Percentiles rank a stretch among this genome's conserved stretches.
Conservation (phyloP, 2,888 invertebrate species). For the Apoda limacodes region DNA sequence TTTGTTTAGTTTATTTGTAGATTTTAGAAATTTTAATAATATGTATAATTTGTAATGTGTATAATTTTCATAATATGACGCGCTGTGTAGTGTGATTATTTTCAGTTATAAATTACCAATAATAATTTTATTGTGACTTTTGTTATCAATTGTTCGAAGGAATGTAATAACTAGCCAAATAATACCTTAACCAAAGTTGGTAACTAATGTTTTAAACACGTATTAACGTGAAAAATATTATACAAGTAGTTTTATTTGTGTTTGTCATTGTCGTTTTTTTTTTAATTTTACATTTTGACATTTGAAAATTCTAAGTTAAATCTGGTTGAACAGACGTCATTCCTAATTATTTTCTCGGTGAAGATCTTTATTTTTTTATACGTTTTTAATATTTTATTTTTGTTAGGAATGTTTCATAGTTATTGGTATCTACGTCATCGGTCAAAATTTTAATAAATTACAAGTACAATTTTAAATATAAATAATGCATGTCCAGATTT, state of each 20-base stretch:
- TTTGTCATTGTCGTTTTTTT: too few species aligned
- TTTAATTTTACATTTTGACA: neutral
- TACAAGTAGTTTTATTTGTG: neutral
- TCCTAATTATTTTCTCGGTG: conserved; percentile 53
- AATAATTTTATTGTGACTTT: too few species aligned
- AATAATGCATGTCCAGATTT: conserved; percentile 55
- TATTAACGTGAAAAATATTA: neutral
- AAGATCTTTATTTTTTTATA: conserved; percentile 68
- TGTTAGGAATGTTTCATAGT: conserved; percentile 37
- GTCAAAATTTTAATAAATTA: conserved; percentile 56
- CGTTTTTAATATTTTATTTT: conserved; percentile 42
- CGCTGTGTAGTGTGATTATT: too few species aligned
- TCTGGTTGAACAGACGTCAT: too few species aligned
- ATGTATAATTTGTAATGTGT: neutral
- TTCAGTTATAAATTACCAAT: too few species aligned
- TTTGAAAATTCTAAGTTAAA: too few species aligned
- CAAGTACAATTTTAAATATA: conserved; percentile 60
- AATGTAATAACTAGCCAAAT: conserved; percentile 24
- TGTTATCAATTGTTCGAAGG: conserved; percentile 3
- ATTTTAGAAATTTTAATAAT: neutral
- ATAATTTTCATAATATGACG: too few species aligned
- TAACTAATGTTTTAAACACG: conserved; percentile 13
- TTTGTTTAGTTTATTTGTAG: conserved; percentile 32
- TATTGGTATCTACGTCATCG: conserved; percentile 36
- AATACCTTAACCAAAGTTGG: conserved; percentile 41